Percentiles rank a stretch among this genome's conserved stretches.
Conservation (phyloP, 2,113 vertebrate genomes). For the Oreochromis aureus region DNA sequence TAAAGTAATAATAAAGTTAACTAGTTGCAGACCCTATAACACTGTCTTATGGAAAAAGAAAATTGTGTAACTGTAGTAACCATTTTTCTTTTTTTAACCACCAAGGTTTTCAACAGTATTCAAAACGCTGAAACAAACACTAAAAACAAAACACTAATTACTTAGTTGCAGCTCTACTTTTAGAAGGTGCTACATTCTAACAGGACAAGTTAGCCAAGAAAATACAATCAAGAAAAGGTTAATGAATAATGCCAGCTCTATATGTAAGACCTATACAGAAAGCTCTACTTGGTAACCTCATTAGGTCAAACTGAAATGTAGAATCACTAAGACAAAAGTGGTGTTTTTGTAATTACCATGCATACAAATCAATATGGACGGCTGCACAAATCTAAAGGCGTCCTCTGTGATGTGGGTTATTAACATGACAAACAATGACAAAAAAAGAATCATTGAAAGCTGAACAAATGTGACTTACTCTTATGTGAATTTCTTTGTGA, state of each 20-base stretch:
- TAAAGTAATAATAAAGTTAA: background rate
- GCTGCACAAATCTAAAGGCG: background rate
- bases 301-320: background rate
- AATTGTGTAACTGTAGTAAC: background rate
- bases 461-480: background rate
- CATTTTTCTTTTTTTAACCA: background rate
- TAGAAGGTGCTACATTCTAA: background rate
- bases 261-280: background rate
- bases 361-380: background rate
- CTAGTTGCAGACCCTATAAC: background rate
- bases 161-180: background rate
- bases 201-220: background rate
- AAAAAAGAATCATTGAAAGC: background rate
- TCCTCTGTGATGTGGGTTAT: background rate
- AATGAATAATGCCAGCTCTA: background rate
- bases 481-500: background rate
- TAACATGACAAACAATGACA: background rate
- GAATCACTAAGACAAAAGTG: background rate
- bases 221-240: background rate
- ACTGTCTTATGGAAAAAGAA: background rate
- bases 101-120: background rate
- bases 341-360: background rate
- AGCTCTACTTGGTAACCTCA: background rate
- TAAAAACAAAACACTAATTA: background rate
- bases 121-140: background rate